Evolutionary conservation across 2,888 invertebrate genomes (phyloP).

Genomic region (Heliconius hortense): DNA sequence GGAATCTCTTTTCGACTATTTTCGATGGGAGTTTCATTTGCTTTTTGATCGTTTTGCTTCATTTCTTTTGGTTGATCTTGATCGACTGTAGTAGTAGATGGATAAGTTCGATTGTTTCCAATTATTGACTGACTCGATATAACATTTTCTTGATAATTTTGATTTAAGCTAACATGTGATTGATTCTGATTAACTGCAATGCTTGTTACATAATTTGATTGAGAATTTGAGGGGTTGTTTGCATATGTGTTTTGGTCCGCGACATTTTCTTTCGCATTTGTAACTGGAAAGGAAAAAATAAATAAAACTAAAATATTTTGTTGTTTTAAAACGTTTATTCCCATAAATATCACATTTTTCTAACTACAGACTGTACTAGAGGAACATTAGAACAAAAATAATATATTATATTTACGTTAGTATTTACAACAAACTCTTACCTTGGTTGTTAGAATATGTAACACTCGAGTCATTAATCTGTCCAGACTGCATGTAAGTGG

Average conservation of each 20-base stretch:
- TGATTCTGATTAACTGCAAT: background rate
- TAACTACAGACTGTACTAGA: constrained; percentile 31
- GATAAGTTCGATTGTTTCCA: constrained; percentile 3
- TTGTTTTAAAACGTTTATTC: constrained; percentile 57
- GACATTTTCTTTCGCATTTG: constrained; percentile 62
- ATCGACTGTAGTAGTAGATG: constrained; percentile 18
- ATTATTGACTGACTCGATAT: constrained; percentile 16
- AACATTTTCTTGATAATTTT: constrained; percentile 43
- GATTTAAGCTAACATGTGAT: constrained; percentile 33
- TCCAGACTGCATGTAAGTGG: constrained; percentile 70
- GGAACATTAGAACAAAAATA: constrained; percentile 13
- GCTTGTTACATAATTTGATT: constrained; percentile 4
- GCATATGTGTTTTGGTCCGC: constrained; percentile 22
- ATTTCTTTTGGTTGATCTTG: constrained; percentile 1
- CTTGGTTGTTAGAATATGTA: constrained; percentile 66
- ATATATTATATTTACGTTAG: constrained; percentile 16
- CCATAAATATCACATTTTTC: constrained; percentile 40
- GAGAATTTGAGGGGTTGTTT: background rate
- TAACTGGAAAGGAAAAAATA: constrained; percentile 65
- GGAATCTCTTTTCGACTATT: constrained; percentile 36
- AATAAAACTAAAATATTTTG: constrained; percentile 53
- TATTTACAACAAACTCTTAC: constrained; percentile 58
- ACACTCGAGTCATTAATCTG: constrained; percentile 60
- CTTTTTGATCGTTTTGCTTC: background rate
- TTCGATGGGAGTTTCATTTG: constrained; percentile 41